Evolutionary conservation across 2,888 invertebrate species (phyloP), one percentile per base, ranked within the genome.

Genomic region (Dicroscelio sp.): DNA sequence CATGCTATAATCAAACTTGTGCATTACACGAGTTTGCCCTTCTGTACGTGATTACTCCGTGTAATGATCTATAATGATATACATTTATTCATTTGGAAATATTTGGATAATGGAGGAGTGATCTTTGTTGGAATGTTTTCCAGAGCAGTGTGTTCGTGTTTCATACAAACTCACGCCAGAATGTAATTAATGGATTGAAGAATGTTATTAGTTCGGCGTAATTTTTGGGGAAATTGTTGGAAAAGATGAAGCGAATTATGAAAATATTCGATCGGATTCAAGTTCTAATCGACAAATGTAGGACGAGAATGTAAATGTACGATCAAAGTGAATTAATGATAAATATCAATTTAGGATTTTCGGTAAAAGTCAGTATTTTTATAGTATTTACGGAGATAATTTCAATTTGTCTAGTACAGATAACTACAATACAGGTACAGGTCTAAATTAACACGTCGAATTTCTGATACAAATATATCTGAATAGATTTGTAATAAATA

Each of bases 21-120:
- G 76, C 82, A 86, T 90, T 90, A 86, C 85, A 82, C 83, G 73
- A 79, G 78, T 84, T 83, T 83, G 86, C 78, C 90, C 83, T 79
- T 78, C 73, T 58, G 79, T 38, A 78, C 83, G 90, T 79, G 86
- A 90, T 83, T 86, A 83, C 71, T 86, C 78, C 79, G 58, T 63
- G 84, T 88, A 88, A 88, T 88, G 79, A 88, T 88, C 79, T 88
- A 88, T 84, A 88, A 88, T 84, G 84, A 88, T 88, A 88, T 88
- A 88, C 88, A 88, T 88, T 88, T 88, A 88, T 88, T 88, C 84
- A 85, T 88, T 88, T 85, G 80, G 73, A 85, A 85, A 88, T 85
- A 88, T 88, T 84, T 85, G 79, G 73, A 80, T 84, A 84, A 80
- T 80, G 79, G 38, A 88, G 71, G 83, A 78, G 88, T 71, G 78